Percentiles rank a stretch among this genome's conserved stretches.
These are phyloP conservation scores for Setipinna tenuifilis DNA, from an alignment of 2,797 vertebrate species.

Conservation along the genomic window DNA sequence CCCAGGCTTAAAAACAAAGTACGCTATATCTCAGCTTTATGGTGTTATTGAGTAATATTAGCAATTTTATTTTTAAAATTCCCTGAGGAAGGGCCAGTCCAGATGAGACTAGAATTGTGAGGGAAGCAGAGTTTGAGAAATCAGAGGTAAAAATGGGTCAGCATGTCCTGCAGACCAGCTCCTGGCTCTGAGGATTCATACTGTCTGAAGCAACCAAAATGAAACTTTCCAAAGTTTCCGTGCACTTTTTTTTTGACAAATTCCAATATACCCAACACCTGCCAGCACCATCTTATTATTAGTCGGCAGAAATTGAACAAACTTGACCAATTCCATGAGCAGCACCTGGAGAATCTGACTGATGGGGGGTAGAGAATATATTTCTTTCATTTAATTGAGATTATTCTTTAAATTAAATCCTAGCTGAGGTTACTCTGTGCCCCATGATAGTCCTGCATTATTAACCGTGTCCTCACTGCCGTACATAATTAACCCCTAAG, in stretches of 20 bases:
- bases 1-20: background rate
- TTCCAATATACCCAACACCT: background rate
- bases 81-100: background rate
- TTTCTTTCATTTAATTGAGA: conserved; percentile 16
- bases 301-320: background rate
- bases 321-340: background rate
- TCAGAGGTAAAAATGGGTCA: conserved; percentile 2
- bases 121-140: background rate
- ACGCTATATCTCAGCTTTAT: background rate
- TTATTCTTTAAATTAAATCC: conserved; percentile 46
- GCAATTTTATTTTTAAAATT: background rate
- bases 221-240: background rate
- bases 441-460: conserved; percentile 74
- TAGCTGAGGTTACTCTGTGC: conserved; percentile 70
- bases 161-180: background rate
- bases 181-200: background rate
- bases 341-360: background rate
- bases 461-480: conserved; percentile 74
- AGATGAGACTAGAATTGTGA: background rate
- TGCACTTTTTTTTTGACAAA: background rate
- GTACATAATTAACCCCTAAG: conserved; percentile 79
- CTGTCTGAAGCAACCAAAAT: background rate
- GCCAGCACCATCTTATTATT: background rate
- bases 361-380: background rate
- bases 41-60: background rate